Evolutionary conservation across 2,888 invertebrate species (phyloP).

Genomic region (Sphinx pinastri): DNA sequence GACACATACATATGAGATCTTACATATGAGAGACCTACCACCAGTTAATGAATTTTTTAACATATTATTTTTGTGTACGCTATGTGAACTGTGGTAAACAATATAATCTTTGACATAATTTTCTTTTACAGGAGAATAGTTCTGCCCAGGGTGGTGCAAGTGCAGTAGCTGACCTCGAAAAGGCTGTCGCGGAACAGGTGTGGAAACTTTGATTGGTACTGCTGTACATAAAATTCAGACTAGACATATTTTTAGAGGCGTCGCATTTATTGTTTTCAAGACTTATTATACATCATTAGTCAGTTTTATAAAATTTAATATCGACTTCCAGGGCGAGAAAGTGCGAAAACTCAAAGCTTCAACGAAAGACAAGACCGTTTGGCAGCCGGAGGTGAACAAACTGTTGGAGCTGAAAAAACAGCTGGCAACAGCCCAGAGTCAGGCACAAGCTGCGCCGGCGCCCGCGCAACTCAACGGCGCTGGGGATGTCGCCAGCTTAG

Average conservation of each 20-base stretch:
- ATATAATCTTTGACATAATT: no score
- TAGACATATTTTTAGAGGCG: no score
- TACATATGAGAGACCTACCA: no score
- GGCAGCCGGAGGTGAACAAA: conserved; percentile 90
- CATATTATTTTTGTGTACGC: no score
- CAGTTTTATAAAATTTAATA: no score
- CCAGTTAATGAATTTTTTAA: no score
- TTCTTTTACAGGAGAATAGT: not conserved
- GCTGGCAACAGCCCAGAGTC: conserved; percentile 67
- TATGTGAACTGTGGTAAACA: no score
- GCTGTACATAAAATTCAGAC: no score
- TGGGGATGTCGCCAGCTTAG: conserved; percentile 67
- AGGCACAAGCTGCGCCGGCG: conserved; percentile 6
- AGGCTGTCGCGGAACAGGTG: conserved; percentile 42
- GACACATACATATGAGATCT: no score
- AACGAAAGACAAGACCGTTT: conserved; percentile 88
- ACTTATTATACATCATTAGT: no score
- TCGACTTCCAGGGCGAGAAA: conserved; percentile 84
- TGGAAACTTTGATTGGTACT: not conserved
- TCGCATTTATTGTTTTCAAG: no score
- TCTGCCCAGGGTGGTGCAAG: not conserved
- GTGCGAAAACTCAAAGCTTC: conserved; percentile 90
- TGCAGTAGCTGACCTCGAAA: conserved; percentile 34
- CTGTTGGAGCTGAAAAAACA: conserved; percentile 90
- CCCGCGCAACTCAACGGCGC: not conserved